phyloP scores from a whole-genome alignment of 2,797 vertebrate genomes.

The Notolepis coatsorum region DNA sequence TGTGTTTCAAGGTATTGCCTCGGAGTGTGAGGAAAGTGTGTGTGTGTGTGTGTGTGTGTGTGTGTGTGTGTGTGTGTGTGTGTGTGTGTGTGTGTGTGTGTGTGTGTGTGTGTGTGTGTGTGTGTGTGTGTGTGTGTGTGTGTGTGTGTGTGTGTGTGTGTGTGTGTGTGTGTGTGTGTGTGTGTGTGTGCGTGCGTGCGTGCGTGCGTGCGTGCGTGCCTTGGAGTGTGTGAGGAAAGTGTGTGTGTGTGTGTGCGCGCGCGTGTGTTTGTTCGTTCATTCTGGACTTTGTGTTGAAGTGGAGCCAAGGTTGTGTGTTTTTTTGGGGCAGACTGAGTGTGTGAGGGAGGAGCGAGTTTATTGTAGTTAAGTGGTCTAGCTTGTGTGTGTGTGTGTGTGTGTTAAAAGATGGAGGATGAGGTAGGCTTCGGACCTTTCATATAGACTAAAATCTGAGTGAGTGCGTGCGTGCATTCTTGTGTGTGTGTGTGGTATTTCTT shows the following conservation, averaged over 20 bases:
- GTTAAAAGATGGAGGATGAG: too few species aligned
- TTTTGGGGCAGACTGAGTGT: background rate
- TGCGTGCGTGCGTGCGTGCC: conserved; percentile 20
- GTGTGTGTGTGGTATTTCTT: too few species aligned
- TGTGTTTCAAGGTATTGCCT: conserved; percentile 9
- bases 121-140: background rate
- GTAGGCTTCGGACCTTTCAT: too few species aligned
- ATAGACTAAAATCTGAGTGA: conserved; percentile 12
- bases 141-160: background rate
- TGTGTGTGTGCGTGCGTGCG: background rate
- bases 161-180: background rate
- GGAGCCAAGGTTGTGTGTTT: conserved; percentile 52
- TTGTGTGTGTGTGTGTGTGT: conserved; percentile 28
- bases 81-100: background rate
- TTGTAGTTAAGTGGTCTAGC: conserved; percentile 21
- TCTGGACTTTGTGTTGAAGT: conserved; percentile 51
- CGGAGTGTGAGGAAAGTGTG: background rate
- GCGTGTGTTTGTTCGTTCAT: background rate
- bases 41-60: conserved; percentile 10
- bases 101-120: background rate
- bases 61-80: conserved; percentile 1
- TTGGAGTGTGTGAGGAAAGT: conserved; percentile 37
- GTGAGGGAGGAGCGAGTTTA: conserved; percentile 43
- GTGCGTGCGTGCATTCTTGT: background rate
- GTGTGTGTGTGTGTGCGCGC: conserved; percentile 1